Percentiles rank a stretch among this genome's conserved stretches.
Evolutionary conservation across 2,113 vertebrate species (phyloP).

Genomic region (Pseudorasbora parva): DNA sequence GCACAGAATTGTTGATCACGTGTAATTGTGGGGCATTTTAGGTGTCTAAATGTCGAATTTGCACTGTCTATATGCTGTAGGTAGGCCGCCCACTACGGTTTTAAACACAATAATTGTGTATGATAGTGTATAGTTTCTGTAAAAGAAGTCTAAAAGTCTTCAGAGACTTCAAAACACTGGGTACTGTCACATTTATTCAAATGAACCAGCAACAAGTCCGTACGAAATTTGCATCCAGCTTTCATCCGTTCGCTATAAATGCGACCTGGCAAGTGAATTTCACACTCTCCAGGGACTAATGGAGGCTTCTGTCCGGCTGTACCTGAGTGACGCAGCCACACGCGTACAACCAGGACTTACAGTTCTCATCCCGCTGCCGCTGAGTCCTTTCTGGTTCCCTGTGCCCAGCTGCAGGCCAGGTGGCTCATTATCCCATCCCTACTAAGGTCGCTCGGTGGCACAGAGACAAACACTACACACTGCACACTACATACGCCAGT

Average conservation of each 20-base stretch:
- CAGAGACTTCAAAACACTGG: background rate
- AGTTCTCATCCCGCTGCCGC: background rate
- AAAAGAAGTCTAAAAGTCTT: background rate
- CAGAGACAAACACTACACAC: constrained; percentile 53
- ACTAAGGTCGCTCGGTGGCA: constrained; percentile 59
- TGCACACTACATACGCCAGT: constrained; percentile 24
- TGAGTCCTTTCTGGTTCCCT: constrained; percentile 1
- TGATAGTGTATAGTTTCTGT: background rate
- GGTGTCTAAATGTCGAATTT: too few relatives aligned
- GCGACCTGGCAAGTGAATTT: background rate
- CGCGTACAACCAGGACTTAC: background rate
- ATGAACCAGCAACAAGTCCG: background rate
- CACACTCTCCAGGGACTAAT: background rate
- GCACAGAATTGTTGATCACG: background rate
- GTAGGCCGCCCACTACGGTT: background rate
- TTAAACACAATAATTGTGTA: background rate
- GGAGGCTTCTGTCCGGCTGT: background rate
- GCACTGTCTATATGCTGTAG: too few relatives aligned
- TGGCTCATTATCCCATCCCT: constrained; percentile 56
- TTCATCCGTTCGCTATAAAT: constrained; percentile 2
- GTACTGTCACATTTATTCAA: background rate
- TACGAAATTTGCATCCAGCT: background rate
- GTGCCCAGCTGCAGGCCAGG: constrained; percentile 52
- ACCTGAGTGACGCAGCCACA: background rate
- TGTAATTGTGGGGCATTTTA: background rate